Evolutionary conservation across 2,113 vertebrate species (phyloP).

Genomic region (Cephalopholis sonnerati): DNA sequence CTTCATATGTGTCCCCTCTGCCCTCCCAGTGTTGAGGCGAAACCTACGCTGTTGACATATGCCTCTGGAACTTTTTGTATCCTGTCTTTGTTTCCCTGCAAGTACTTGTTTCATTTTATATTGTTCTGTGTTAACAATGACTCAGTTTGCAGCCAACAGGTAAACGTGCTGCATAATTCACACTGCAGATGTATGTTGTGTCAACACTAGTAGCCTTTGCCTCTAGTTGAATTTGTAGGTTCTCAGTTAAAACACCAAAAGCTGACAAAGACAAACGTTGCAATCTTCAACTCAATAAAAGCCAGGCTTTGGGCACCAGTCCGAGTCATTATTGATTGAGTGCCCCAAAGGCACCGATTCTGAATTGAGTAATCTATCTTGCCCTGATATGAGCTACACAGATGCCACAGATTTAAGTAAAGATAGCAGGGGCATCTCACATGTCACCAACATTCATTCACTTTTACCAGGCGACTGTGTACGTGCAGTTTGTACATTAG

Average conservation of each 20-base stretch:
- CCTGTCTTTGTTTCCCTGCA: not conserved
- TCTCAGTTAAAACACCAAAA: constrained; percentile 40
- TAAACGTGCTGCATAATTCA: constrained; percentile 55
- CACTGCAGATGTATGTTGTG: constrained; percentile 23
- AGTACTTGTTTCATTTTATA: constrained; percentile 9
- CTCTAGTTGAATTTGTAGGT: constrained; percentile 6
- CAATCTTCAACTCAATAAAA: constrained; percentile 58
- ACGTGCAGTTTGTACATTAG: not conserved
- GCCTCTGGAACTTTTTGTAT: not conserved
- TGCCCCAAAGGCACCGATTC: constrained; percentile 19
- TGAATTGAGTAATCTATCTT: constrained; percentile 47
- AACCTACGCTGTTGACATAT: too few species aligned
- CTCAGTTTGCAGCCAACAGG: constrained; percentile 16
- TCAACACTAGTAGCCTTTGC: constrained; percentile 1
- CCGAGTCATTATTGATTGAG: constrained; percentile 28
- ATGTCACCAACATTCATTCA: not conserved
- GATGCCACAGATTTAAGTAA: constrained; percentile 13
- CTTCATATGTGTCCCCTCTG: too few species aligned
- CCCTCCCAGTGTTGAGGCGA: too few species aligned
- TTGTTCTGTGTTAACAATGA: constrained; percentile 34
- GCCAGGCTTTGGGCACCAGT: constrained; percentile 35
- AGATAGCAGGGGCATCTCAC: not conserved
- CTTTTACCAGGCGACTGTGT: constrained; percentile 4
- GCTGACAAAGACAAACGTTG: constrained; percentile 55
- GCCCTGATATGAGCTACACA: not conserved